Percentiles rank a stretch among this genome's conserved stretches.
Evolutionary conservation across 2,113 vertebrate species (phyloP).

Genomic region (Stegostoma tigrinum): DNA sequence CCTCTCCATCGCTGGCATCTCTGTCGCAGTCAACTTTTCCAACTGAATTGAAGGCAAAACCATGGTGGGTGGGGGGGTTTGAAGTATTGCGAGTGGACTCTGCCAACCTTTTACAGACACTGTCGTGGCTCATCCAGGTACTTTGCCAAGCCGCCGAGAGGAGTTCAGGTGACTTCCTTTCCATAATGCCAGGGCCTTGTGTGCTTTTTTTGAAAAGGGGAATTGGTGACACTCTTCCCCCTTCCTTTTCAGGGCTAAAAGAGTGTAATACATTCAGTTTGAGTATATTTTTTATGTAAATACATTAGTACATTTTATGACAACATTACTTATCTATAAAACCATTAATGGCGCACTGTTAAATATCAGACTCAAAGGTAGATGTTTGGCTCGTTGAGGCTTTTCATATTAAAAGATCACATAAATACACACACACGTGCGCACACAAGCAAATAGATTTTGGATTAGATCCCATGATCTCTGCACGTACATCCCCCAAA

Average conservation of each 20-base stretch:
- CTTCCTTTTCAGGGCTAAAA: conserved; percentile 36
- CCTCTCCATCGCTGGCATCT: background rate
- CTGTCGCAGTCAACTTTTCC: background rate
- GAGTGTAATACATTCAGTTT: conserved; percentile 31
- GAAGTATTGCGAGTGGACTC: background rate
- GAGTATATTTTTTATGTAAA: conserved; percentile 38
- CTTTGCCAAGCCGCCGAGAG: conserved; percentile 10
- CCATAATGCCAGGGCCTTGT: conserved; percentile 20
- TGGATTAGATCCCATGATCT: conserved; percentile 21
- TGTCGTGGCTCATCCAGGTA: background rate
- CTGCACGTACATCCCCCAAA: background rate
- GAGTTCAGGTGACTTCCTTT: conserved; percentile 14
- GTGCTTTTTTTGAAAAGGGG: conserved; percentile 30
- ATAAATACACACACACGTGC: background rate
- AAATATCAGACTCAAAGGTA: conserved; percentile 11
- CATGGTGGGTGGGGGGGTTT: background rate
- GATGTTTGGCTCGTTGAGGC: conserved; percentile 31
- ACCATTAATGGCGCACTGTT: conserved; percentile 30
- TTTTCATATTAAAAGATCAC: conserved; percentile 10
- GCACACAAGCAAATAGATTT: background rate
- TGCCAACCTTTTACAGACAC: background rate
- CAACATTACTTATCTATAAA: conserved; percentile 33
- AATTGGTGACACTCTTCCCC: conserved; percentile 17
- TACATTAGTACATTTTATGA: conserved; percentile 38
- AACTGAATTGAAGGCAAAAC: background rate